These are phyloP conservation scores for Polypedilum pembai DNA, from an alignment of 1,140 invertebrate genomes.

Conservation along the genomic window DNA sequence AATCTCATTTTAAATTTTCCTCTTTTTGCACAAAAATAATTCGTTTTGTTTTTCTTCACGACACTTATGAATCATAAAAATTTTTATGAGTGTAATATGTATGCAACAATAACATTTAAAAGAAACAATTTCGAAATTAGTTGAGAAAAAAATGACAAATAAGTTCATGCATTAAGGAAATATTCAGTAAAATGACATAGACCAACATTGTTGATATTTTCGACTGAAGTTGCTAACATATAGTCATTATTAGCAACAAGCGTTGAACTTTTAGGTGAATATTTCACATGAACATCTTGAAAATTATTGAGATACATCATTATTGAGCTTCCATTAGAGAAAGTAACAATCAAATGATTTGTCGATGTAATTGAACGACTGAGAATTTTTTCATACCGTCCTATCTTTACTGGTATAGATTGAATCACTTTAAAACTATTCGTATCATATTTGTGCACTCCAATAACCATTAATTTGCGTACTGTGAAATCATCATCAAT, in stretches of 20 bases:
- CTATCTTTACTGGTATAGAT: neutral
- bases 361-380: slow-evolving; percentile 6
- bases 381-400: neutral
- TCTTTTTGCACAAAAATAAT: neutral
- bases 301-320: neutral
- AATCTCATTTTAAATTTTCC: slow-evolving; percentile 1
- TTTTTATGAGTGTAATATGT: no score
- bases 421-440: slow-evolving; percentile 9
- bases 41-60: neutral
- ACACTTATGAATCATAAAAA: no score
- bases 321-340: neutral
- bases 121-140: neutral
- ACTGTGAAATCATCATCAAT: neutral
- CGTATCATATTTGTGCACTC: neutral
- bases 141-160: neutral
- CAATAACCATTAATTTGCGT: neutral
- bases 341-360: neutral
- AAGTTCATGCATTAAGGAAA: neutral
- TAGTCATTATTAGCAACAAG: neutral
- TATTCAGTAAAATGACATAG: slow-evolving; percentile 1
- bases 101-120: neutral
- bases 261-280: neutral
- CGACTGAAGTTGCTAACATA: neutral
- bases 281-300: neutral
- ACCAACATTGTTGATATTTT: neutral